phyloP scores from a whole-genome alignment of 2,113 vertebrate genomes.

The Zosterops borbonicus region DNA sequence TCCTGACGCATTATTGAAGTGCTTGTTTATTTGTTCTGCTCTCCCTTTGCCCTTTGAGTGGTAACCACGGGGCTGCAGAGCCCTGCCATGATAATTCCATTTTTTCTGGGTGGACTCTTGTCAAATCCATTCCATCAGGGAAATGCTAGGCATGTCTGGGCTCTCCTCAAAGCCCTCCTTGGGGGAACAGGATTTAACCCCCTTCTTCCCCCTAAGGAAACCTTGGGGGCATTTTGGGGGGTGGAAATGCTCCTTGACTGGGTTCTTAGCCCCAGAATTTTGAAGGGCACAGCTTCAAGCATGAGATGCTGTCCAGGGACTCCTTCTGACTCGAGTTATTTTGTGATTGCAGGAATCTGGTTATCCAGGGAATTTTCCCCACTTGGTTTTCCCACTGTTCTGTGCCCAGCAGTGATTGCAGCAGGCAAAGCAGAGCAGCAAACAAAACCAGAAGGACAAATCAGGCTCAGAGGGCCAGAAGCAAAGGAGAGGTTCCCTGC shows the following conservation, averaged over 20 bases:
- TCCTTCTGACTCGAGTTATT: background rate
- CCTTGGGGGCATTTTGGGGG: accelerated
- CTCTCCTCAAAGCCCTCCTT: background rate
- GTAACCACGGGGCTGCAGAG: background rate
- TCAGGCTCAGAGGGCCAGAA: background rate
- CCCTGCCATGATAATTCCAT: background rate
- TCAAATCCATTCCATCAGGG: background rate
- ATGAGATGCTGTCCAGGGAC: background rate
- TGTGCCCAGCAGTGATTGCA: accelerated
- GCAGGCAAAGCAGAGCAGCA: background rate
- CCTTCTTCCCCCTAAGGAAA: background rate
- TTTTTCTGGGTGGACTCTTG: background rate
- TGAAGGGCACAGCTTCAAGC: background rate
- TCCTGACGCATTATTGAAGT: background rate
- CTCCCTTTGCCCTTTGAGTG: background rate
- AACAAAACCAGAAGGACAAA: background rate
- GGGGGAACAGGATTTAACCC: background rate
- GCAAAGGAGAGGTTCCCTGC: background rate
- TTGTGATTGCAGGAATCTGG: accelerated
- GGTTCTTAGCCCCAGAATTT: accelerated
- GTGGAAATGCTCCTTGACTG: background rate
- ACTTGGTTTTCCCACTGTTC: accelerated
- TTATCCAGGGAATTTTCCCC: background rate
- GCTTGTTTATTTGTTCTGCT: background rate
- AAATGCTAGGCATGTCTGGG: background rate